A percentile compares a stretch with the other conserved stretches of the same genome.
phyloP scores from a whole-genome alignment of 2,888 invertebrate genomes.

The Nomada fucata region DNA sequence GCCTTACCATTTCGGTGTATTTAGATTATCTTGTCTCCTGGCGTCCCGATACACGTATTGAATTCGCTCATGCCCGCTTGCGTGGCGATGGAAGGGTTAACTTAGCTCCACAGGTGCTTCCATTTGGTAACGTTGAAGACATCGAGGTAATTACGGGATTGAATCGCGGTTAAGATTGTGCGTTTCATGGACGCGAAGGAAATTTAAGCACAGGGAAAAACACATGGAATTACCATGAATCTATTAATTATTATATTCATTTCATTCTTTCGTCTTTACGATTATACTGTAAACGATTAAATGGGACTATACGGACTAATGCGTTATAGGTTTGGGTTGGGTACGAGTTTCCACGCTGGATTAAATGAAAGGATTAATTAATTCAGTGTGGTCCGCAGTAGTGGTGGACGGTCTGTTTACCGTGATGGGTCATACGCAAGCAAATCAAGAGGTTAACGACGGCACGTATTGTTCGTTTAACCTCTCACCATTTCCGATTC shows the following conservation, averaged over 20 bases:
- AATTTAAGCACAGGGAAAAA: too few relatives aligned
- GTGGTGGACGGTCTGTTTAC: slow-evolving; percentile 57
- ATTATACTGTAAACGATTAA: not conserved
- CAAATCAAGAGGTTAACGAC: slow-evolving; percentile 60
- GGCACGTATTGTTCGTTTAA: slow-evolving; percentile 52
- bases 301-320: not conserved
- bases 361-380: slow-evolving; percentile 65
- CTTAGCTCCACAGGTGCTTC: slow-evolving; percentile 18
- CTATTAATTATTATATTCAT: too few relatives aligned
- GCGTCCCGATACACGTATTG: not conserved
- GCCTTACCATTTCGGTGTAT: not conserved
- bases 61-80: not conserved
- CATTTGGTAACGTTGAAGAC: not conserved
- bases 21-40: not conserved
- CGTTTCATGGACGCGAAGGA: not conserved
- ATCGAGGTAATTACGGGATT: not conserved
- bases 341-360: slow-evolving; percentile 13
- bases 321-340: slow-evolving; percentile 31
- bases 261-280: too few relatives aligned
- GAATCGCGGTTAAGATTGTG: not conserved
- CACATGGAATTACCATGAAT: too few relatives aligned
- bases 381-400: slow-evolving; percentile 42
- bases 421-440: slow-evolving; percentile 59
- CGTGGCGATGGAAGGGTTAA: not conserved
- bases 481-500: slow-evolving; percentile 38